Evolutionary conservation across 2,888 invertebrate genomes (phyloP).

Genomic region (Euzophera pinguis): DNA sequence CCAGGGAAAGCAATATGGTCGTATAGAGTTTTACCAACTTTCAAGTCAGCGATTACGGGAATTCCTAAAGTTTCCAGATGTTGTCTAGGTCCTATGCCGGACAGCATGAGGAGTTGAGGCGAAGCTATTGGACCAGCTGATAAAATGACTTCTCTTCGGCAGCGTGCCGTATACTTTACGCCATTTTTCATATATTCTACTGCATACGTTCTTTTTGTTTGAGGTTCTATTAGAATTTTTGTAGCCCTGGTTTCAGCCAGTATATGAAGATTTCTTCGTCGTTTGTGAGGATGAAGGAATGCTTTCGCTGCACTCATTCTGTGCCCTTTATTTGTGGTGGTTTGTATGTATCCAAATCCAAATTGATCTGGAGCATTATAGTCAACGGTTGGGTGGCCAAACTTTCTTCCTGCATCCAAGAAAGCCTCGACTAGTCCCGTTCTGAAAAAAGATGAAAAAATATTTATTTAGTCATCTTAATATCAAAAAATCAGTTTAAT

Average conservation of each 20-base stretch:
- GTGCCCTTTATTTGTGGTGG: constrained; percentile 80
- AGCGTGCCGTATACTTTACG: constrained; percentile 72
- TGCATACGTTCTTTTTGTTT: constrained; percentile 83
- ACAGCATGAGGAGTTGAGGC: constrained; percentile 95
- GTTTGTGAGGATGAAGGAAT: constrained; percentile 81
- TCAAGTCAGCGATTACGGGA: constrained; percentile 81
- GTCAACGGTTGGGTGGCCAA: constrained; percentile 79
- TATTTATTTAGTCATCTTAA: no score
- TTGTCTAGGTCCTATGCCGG: constrained; percentile 83
- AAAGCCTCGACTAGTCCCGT: constrained; percentile 78
- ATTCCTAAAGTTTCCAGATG: constrained; percentile 79
- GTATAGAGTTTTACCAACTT: constrained; percentile 83
- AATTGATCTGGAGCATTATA: constrained; percentile 82
- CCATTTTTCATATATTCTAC: constrained; percentile 83
- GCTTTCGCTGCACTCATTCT: constrained; percentile 85
- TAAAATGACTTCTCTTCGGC: constrained; percentile 89
- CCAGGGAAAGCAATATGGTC: constrained; percentile 81
- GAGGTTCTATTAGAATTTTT: constrained; percentile 68
- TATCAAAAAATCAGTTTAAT: no score
- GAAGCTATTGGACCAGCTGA: constrained; percentile 93
- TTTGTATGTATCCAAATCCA: constrained; percentile 78
- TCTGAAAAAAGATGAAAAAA: constrained; percentile 50
- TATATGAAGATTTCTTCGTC: constrained; percentile 82
- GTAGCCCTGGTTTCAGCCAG: constrained; percentile 61
- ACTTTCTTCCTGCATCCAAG: constrained; percentile 78